Evolutionary conservation across 2,113 vertebrate species (phyloP), one percentile per base, ranked within the genome.

Genomic region (Sakesphorus luctuosus): DNA sequence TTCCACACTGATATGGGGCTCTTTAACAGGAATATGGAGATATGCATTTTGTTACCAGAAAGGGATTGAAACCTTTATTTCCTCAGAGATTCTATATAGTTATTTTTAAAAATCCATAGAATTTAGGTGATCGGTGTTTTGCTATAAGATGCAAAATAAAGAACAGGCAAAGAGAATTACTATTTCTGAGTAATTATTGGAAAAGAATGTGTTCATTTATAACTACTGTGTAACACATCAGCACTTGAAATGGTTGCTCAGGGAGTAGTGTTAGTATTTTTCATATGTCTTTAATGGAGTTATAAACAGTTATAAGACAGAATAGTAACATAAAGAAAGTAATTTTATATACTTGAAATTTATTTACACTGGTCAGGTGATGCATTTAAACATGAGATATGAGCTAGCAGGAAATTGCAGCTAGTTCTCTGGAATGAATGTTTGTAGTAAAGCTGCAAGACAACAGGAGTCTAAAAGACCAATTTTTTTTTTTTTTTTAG

Each of bases 311-410:
- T 46, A 58, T 35, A 72, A 46, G n/a, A 88, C 44, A 93, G 75
- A 91, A 88, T 23, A 89, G 6, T 56, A 90, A 33, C 19, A 25
- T 35, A 77, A 83, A 4, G 81, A 52, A 87, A 78, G 5, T 62
- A 93, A 89, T 46, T 95, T 96, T 86, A 56, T 47, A 72, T 95
- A 80, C 47, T 69, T 80, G 25, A 93, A 89, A 91, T 97, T 74
- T 72, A 76, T 87, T 97, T 96, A 94, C 49, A 74, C 38, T 95
- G 65, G 44, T 72, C 67, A 90, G 52, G 46, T 81, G 74, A 85
- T 89, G 24, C 35, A 89, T 94, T 96, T 84, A 62, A 97, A 93
- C 33, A 82, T 87, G 75, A 95, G 40, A 62, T 76, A 78, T 44
- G 84, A 78, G 17, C 24, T 81, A 44, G 20, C 11, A 74, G 52